Conservation (phyloP, 2,888 invertebrate genomes). For the Caenorhabditis imperialis region DNA sequence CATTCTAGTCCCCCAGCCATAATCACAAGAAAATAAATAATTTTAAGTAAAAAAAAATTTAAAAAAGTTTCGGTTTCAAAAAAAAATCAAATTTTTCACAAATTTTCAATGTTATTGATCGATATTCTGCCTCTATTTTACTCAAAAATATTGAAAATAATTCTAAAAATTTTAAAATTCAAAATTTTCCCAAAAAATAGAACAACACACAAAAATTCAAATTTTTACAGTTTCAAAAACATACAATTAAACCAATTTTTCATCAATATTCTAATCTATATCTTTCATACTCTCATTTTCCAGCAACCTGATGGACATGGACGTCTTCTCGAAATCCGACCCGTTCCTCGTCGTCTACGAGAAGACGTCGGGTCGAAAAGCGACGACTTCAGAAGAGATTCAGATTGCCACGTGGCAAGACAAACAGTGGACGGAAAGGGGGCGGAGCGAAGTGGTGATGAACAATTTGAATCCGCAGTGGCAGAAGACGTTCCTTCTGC, state of each 20-base stretch:
- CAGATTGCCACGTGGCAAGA: constrained; percentile 35
- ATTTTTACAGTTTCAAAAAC: background rate
- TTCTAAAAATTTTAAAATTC: constrained; percentile 7
- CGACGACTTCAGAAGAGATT: constrained; percentile 16
- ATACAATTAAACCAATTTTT: background rate
- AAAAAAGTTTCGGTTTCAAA: too few species aligned
- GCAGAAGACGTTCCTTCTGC: constrained; percentile 65
- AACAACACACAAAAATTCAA: background rate
- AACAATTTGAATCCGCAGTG: constrained; percentile 75
- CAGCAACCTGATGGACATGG: constrained; percentile 71
- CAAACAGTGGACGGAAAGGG: constrained; percentile 65
- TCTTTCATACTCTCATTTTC: constrained; percentile 28
- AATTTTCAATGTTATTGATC: too few species aligned
- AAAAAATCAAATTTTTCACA: too few species aligned
- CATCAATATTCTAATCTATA: background rate
- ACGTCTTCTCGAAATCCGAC: constrained; percentile 76
- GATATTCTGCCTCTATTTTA: too few species aligned
- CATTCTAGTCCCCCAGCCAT: too few species aligned
- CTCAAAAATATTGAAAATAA: background rate
- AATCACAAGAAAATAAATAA: too few species aligned
- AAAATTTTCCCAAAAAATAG: background rate
- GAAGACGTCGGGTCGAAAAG: constrained; percentile 26
- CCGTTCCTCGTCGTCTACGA: constrained; percentile 72
- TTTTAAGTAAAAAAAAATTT: too few species aligned
- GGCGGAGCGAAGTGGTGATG: constrained; percentile 73